Evolutionary conservation across 2,888 invertebrate genomes (phyloP).

Genomic region (Tupiocoris notatus): DNA sequence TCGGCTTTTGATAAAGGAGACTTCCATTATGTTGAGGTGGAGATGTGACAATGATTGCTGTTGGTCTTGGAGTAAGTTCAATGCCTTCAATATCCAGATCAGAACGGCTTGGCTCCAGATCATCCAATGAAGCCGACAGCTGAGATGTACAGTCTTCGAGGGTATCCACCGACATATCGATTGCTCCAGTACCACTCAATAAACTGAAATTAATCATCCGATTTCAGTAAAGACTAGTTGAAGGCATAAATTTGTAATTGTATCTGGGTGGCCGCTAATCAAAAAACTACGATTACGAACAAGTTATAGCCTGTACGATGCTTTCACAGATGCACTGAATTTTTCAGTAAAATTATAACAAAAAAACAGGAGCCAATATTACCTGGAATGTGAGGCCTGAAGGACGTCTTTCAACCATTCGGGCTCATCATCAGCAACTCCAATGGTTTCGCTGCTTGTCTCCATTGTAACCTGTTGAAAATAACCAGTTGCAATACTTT

Average conservation of each 20-base stretch:
- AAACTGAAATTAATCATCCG: too few relatives aligned
- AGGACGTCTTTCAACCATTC: constrained; percentile 62
- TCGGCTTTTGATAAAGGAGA: neutral
- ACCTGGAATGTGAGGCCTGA: constrained; percentile 56
- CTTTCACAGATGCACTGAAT: too few relatives aligned
- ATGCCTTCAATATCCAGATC: constrained; percentile 35
- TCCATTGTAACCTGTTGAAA: constrained; percentile 43
- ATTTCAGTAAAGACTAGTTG: too few relatives aligned
- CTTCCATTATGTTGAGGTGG: constrained; percentile 3
- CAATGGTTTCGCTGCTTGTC: constrained; percentile 25
- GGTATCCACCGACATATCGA: constrained; percentile 27
- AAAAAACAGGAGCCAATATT: constrained; percentile 1
- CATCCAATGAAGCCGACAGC: constrained; percentile 27
- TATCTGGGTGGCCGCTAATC: too few relatives aligned
- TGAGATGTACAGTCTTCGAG: constrained; percentile 41
- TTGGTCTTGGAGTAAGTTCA: constrained; percentile 35
- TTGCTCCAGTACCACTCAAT: constrained; percentile 4
- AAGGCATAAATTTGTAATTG: too few relatives aligned
- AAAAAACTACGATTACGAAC: too few relatives aligned
- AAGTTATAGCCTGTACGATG: too few relatives aligned
- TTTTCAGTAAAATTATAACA: neutral
- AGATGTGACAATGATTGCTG: constrained; percentile 32
- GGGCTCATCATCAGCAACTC: constrained; percentile 53
- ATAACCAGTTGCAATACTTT: too few relatives aligned
- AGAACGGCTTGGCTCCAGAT: constrained; percentile 22